Conservation (phyloP, 1,140 invertebrate genomes). For the Lycorma delicatula region DNA sequence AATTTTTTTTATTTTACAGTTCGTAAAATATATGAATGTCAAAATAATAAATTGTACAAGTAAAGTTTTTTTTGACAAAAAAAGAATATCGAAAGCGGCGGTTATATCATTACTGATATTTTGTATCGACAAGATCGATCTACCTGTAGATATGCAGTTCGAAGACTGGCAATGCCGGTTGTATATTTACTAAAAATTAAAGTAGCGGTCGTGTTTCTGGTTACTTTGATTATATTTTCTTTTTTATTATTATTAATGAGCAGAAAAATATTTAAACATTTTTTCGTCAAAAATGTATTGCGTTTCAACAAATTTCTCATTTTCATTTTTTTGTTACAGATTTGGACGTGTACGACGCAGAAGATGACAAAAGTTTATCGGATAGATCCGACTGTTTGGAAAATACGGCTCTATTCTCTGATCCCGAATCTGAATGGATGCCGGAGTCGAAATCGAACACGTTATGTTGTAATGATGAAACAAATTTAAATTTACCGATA, state of each 20-base stretch:
- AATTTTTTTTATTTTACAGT: too few relatives aligned
- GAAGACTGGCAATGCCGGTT: too few relatives aligned
- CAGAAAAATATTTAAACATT: not conserved
- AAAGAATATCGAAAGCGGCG: too few relatives aligned
- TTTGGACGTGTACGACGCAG: slow-evolving; percentile 22
- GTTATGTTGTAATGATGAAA: slow-evolving; percentile 14
- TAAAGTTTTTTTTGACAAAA: too few relatives aligned
- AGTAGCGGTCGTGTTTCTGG: not conserved
- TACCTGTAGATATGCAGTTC: too few relatives aligned
- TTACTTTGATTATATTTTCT: not conserved
- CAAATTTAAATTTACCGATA: slow-evolving; percentile 14
- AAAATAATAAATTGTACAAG: too few relatives aligned
- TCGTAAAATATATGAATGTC: too few relatives aligned
- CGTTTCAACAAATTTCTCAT: slow-evolving; percentile 36
- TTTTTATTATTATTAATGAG: not conserved
- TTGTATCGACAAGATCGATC: too few relatives aligned
- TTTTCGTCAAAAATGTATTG: slow-evolving; percentile 17
- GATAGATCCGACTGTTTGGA: slow-evolving; percentile 32
- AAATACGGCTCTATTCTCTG: slow-evolving; percentile 44
- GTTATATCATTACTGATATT: too few relatives aligned
- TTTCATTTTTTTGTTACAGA: slow-evolving; percentile 22
- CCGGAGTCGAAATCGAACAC: slow-evolving; percentile 33
- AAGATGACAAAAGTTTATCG: slow-evolving; percentile 33
- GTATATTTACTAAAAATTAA: not conserved
- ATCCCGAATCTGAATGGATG: slow-evolving; percentile 51